phyloP scores from a whole-genome alignment of 2,888 invertebrate species.

The Hydriomena furcata region DNA sequence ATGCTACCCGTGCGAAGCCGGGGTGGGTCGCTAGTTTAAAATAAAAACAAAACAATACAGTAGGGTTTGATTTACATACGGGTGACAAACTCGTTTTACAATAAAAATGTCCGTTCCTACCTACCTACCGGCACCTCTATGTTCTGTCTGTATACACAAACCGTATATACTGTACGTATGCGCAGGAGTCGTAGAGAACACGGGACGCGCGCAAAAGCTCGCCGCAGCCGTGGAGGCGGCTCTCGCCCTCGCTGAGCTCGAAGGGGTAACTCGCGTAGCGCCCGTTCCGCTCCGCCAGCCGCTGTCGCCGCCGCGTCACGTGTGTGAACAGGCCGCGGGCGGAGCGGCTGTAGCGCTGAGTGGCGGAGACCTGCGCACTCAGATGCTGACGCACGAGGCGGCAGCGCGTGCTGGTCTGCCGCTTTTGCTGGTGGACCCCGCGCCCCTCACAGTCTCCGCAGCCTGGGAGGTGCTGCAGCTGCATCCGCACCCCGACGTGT shows the following conservation, averaged over 20 bases:
- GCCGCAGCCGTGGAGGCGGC: conserved; percentile 29
- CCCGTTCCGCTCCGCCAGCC: conserved; percentile 33
- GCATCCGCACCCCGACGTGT: conserved; percentile 53
- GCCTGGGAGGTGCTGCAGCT: conserved; percentile 56
- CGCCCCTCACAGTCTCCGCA: conserved; percentile 43
- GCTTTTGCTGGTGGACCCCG: conserved; percentile 52
- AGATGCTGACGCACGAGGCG: conserved; percentile 49
- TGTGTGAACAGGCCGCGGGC: conserved; percentile 32
- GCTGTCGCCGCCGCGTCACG: conserved; percentile 41
- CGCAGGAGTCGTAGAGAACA: conserved; percentile 16
- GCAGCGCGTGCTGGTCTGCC: conserved; percentile 60
- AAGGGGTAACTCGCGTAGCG: conserved; percentile 34
- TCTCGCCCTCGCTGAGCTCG: conserved; percentile 11
- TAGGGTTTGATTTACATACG: too few species aligned
- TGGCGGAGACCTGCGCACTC: conserved; percentile 40
- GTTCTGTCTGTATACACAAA: too few species aligned
- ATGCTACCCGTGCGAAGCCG: too few species aligned
- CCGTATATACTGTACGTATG: too few species aligned
- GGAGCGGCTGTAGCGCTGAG: conserved; percentile 37
- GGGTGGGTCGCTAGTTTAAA: too few species aligned
- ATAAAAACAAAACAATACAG: too few species aligned
- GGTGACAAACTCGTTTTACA: too few species aligned
- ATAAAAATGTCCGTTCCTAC: too few species aligned
- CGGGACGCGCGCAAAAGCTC: conserved; percentile 36
- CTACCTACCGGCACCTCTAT: too few species aligned